Conservation (phyloP, 1,140 invertebrate genomes). For the Cyrtorhinus lividipennis region DNA sequence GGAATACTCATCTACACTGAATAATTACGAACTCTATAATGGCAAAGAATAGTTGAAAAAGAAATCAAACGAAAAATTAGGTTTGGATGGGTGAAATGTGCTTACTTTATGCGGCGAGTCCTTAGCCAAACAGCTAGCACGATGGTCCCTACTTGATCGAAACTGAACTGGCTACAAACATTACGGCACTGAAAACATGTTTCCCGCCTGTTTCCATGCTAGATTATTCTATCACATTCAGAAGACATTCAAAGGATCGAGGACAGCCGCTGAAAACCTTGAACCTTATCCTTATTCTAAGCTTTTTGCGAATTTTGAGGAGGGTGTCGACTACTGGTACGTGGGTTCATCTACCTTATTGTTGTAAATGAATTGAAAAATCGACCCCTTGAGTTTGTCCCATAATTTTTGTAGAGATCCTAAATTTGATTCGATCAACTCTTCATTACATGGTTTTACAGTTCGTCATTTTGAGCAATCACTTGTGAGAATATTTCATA, state of each 20-base stretch:
- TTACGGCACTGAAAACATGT: neutral
- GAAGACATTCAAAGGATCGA: slow-evolving; percentile 2
- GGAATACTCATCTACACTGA: neutral
- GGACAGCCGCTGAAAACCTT: neutral
- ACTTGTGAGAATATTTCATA: too few species aligned
- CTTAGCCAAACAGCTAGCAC: neutral
- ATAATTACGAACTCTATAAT: neutral
- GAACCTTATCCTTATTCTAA: neutral
- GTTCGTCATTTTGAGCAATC: too few species aligned
- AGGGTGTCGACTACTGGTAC: neutral
- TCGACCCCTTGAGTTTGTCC: too few species aligned
- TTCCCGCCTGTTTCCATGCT: neutral
- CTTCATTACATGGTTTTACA: too few species aligned
- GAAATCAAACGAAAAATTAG: neutral
- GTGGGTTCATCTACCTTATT: too few species aligned
- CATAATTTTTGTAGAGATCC: too few species aligned
- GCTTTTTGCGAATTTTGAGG: neutral
- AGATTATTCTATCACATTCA: neutral
- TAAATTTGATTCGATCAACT: too few species aligned
- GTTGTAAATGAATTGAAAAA: too few species aligned
- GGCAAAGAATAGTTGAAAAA: slow-evolving; percentile 3
- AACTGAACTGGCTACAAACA: slow-evolving; percentile 1
- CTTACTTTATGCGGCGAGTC: neutral
- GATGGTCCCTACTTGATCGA: neutral
- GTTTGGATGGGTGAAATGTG: neutral